A percentile compares a stretch with the other conserved stretches of the same genome.
Conservation (phyloP, 1,140 invertebrate species). For the Spodoptera frugiperda region DNA sequence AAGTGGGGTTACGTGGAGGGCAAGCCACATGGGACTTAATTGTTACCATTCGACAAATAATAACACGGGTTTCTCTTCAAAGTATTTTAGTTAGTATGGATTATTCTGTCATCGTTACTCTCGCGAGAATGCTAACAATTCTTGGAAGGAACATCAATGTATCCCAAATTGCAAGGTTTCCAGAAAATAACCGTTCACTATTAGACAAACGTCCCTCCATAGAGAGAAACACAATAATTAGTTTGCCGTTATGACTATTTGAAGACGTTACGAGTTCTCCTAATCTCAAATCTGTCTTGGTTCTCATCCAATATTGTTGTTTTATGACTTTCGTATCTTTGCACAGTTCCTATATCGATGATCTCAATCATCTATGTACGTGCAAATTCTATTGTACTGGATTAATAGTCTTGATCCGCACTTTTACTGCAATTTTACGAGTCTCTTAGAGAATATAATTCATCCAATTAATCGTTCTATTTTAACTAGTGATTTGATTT, state of each 20-base stretch:
- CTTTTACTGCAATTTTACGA: constrained; percentile 14
- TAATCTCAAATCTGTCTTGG: constrained; percentile 31
- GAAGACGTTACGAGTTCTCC: constrained; percentile 12
- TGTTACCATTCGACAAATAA: constrained; percentile 17
- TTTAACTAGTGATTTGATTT: constrained; percentile 8
- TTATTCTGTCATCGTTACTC: constrained; percentile 23
- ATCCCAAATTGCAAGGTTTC: constrained; percentile 28
- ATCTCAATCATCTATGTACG: constrained; percentile 3
- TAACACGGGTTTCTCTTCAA: not conserved
- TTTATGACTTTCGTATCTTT: constrained; percentile 37
- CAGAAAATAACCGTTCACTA: constrained; percentile 2
- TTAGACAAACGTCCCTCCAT: not conserved
- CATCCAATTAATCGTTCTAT: constrained; percentile 28
- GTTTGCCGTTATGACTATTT: constrained; percentile 31
- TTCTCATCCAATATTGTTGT: constrained; percentile 29
- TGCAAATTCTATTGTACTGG: not conserved
- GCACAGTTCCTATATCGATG: constrained; percentile 11
- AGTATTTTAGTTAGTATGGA: constrained; percentile 5
- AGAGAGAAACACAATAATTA: constrained; percentile 22
- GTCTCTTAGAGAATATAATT: constrained; percentile 7
- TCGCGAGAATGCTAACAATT: not conserved
- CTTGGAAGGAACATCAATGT: constrained; percentile 21
- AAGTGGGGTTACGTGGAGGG: constrained; percentile 27
- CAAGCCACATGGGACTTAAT: not conserved
- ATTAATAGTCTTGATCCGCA: not conserved